A percentile compares a stretch with the other conserved stretches of the same genome.
Conservation (phyloP, 2,888 invertebrate species). For the Parascotia fuliginaria region DNA sequence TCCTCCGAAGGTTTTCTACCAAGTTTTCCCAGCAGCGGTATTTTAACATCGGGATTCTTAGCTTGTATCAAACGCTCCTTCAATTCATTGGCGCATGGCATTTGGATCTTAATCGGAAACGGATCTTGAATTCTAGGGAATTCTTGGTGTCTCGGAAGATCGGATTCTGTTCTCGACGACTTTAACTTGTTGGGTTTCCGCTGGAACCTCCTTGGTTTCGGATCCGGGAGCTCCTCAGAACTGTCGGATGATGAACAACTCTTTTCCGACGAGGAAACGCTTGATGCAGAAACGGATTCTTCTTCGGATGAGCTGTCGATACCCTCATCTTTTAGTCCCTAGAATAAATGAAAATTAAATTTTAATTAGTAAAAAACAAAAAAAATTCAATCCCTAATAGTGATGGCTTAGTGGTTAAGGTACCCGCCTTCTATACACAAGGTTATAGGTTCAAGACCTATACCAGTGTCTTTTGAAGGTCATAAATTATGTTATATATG, state of each 20-base stretch:
- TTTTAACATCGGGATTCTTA: conserved; percentile 66
- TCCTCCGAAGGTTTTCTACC: conserved; percentile 71
- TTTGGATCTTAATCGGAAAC: conserved; percentile 56
- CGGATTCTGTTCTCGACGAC: conserved; percentile 77
- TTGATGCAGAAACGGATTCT: conserved; percentile 74
- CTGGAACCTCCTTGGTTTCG: conserved; percentile 70
- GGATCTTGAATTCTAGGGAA: conserved; percentile 54
- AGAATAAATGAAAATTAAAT: conserved; percentile 33
- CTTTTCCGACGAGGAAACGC: conserved; percentile 79
- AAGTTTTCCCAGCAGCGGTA: conserved; percentile 70
- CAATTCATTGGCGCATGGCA: conserved; percentile 61
- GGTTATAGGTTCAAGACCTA: no score
- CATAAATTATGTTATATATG: no score
- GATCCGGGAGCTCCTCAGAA: conserved; percentile 72
- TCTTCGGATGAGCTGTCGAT: conserved; percentile 84
- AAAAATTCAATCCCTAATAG: no score
- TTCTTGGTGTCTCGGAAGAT: conserved; percentile 65
- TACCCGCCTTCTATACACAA: no score
- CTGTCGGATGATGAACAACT: conserved; percentile 81
- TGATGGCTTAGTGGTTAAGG: no score
- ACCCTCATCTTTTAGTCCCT: conserved; percentile 84
- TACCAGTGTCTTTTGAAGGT: no score
- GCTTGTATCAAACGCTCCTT: conserved; percentile 65
- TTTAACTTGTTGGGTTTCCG: conserved; percentile 77
- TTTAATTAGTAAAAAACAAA: no score